Percentiles rank a stretch among this genome's conserved stretches.
These are phyloP conservation scores for Phylloscopus trochiloides DNA, from an alignment of 2,113 vertebrate genomes.

Conservation along the genomic window DNA sequence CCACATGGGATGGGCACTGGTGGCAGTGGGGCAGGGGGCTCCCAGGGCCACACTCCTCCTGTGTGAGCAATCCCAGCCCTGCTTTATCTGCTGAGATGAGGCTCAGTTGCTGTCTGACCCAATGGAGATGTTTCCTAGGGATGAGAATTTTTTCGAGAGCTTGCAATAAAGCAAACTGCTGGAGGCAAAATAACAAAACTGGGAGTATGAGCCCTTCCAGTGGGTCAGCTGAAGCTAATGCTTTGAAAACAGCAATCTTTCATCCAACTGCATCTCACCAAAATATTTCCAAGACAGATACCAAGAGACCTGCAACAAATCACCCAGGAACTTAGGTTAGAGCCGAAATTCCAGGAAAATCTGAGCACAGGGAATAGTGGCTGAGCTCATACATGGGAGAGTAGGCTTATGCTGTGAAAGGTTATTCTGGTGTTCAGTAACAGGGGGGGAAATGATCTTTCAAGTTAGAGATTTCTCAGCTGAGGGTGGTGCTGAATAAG, in stretches of 20 bases:
- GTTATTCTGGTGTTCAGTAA: background rate
- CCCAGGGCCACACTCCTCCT: rapidly evolving
- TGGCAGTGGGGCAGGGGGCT: background rate
- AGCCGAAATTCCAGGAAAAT: background rate
- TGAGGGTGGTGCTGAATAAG: slow-evolving; percentile 1
- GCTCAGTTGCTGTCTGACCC: background rate
- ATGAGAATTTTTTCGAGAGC: background rate
- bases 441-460: background rate
- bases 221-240: background rate
- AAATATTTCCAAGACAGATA: background rate
- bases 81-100: background rate
- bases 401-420: background rate
- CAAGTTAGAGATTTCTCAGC: background rate
- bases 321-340: background rate
- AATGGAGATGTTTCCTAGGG: background rate
- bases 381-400: background rate
- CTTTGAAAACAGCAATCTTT: background rate
- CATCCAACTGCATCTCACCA: background rate
- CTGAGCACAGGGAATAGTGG: background rate
- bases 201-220: background rate
- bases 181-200: background rate
- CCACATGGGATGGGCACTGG: rapidly evolving
- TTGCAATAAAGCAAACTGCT: background rate
- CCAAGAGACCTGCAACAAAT: background rate
- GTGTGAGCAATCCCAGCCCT: background rate